Evolutionary conservation across 2,113 vertebrate genomes (phyloP), one percentile per base, ranked within the genome.

Genomic region (Cyphomyrus plagiostoma): DNA sequence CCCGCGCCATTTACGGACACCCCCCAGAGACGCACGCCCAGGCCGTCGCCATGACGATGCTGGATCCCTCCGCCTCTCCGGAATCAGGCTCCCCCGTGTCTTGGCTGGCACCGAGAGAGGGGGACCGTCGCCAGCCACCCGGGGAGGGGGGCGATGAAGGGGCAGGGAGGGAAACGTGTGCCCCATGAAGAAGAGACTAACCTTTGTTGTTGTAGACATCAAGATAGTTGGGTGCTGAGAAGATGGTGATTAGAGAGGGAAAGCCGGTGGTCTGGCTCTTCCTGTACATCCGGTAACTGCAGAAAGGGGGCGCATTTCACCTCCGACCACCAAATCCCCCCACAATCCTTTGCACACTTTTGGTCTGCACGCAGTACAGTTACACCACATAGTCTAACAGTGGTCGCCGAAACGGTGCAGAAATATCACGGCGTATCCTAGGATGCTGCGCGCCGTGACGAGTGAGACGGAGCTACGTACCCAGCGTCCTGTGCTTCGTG

Each of bases 401-500:
- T 39, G n/a, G 13, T 49, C 26, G 5, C 13, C 35, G 49, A 87
- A 23, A 86, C n/a, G 8, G 45, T 84, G 42, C 42, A 49, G 26
- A 35, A 53, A 21, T 3, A 53, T 52, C 1, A 52, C 13, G 11
- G 26, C 62, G 6, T n/a, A 1, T 88, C 35, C 4, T n/a, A 58
- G 3, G 50, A 13, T 39, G 6, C 6, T 8, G 4, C 6, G 6
- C 39, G n/a, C 10, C 3, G 3, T n/a, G 11, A 48, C 21, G 23
- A 58, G 49, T 39, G 83, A 89, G 26, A 39, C 39, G 6, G 82
- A 17, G 3, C 15, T 21, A 94, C 98, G 93, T 96, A 99, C 98
- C 98, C 98, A 89, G 98, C 98, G 86, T 99, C 98, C 91, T 99
- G 98, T 94, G 98, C 98, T 97, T 99, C 98, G 10, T 99, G 98